Percentiles rank a stretch among this genome's conserved stretches.
These are phyloP conservation scores for Rhyzopertha dominica DNA, from an alignment of 1,140 invertebrate genomes.

Conservation along the genomic window DNA sequence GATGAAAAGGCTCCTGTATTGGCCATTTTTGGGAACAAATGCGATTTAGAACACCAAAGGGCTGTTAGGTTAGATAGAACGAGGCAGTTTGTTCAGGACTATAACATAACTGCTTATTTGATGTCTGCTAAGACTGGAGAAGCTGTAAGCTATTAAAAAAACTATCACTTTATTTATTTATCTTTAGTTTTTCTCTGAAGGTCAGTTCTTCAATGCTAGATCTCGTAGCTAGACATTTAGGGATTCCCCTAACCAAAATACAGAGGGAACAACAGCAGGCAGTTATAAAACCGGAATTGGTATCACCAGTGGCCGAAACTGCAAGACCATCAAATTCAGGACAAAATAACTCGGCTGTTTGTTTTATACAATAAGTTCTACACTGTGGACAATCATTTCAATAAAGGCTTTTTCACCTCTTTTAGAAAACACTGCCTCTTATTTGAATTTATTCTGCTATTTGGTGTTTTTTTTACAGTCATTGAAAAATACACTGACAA, in stretches of 20 bases:
- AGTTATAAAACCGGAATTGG: slow-evolving; percentile 30
- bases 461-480: slow-evolving; percentile 50
- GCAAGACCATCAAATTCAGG: too few relatives aligned
- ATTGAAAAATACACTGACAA: slow-evolving; percentile 99
- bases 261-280: slow-evolving; percentile 31
- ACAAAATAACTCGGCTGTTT: slow-evolving; percentile 12
- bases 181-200: too few relatives aligned
- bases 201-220: slow-evolving; percentile 31
- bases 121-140: slow-evolving; percentile 87
- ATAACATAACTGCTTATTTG: slow-evolving; percentile 67
- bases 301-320: slow-evolving; percentile 18
- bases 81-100: slow-evolving; percentile 69
- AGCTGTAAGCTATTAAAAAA: slow-evolving; percentile 62
- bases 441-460: slow-evolving; percentile 4
- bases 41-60: slow-evolving; percentile 83
- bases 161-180: too few relatives aligned
- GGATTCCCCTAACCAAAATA: slow-evolving; percentile 25
- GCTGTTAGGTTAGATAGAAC: slow-evolving; percentile 73
- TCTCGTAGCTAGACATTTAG: slow-evolving; percentile 32
- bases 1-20: slow-evolving; percentile 54
- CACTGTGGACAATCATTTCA: too few relatives aligned
- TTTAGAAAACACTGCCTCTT: neutral
- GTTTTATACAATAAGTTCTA: slow-evolving; percentile 19
- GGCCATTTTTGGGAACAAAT: slow-evolving; percentile 82
- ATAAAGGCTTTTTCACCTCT: slow-evolving; percentile 7